Conservation (phyloP, 1,140 invertebrate genomes). For the Adelges cooleyi region DNA sequence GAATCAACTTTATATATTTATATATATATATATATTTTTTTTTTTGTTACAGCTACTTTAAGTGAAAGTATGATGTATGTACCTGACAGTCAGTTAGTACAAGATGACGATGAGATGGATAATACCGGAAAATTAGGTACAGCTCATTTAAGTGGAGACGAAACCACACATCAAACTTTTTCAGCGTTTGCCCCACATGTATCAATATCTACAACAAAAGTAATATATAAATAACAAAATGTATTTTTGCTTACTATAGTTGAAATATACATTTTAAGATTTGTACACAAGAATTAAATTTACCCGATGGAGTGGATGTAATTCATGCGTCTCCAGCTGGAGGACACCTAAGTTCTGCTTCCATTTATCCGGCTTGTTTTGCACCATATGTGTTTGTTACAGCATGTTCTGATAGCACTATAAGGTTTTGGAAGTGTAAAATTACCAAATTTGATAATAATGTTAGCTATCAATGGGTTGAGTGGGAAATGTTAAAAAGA, state of each 20-base stretch:
- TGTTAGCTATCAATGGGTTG: slow-evolving; percentile 64
- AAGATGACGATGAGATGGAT: slow-evolving; percentile 59
- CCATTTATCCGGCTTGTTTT: slow-evolving; percentile 94
- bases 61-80: slow-evolving; percentile 74
- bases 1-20: background rate
- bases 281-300: slow-evolving; percentile 68
- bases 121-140: slow-evolving; percentile 31
- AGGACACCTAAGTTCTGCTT: slow-evolving; percentile 93
- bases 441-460: slow-evolving; percentile 42
- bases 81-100: slow-evolving; percentile 74
- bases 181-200: slow-evolving; percentile 41
- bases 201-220: slow-evolving; percentile 54
- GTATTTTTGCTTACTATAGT: background rate
- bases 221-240: slow-evolving; percentile 30
- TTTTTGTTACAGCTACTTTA: slow-evolving; percentile 31
- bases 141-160: slow-evolving; percentile 30
- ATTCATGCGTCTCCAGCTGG: slow-evolving; percentile 85
- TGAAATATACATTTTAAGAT: slow-evolving; percentile 40
- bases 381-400: slow-evolving; percentile 92
- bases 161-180: slow-evolving; percentile 34
- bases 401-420: slow-evolving; percentile 77
- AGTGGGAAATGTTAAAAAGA: slow-evolving; percentile 81
- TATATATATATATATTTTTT: background rate
- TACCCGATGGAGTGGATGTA: slow-evolving; percentile 81
- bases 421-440: slow-evolving; percentile 74